These are phyloP conservation scores for Thaumetopoea pityocampa DNA, from an alignment of 1,140 invertebrate genomes.

Conservation along the genomic window DNA sequence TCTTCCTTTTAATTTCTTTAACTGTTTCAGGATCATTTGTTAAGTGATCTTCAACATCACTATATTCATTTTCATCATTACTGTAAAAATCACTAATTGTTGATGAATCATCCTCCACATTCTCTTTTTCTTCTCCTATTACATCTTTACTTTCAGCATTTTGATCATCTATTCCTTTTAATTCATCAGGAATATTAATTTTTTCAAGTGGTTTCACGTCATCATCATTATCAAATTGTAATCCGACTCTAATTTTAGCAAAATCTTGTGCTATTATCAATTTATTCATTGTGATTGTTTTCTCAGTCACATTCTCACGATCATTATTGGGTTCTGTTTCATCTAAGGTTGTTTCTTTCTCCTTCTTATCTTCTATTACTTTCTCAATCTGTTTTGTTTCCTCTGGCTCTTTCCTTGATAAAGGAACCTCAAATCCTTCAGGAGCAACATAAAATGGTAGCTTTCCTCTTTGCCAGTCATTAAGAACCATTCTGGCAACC, in stretches of 20 bases:
- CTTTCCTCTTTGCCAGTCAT: constrained; percentile 99
- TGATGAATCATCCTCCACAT: constrained; percentile 73
- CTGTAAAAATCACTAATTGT: constrained; percentile 80
- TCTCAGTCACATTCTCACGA: constrained; percentile 33
- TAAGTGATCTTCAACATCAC: constrained; percentile 69
- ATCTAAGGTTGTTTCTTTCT: constrained; percentile 26
- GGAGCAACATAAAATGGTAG: constrained; percentile 96
- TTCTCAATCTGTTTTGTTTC: constrained; percentile 24
- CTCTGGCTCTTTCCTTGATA: constrained; percentile 50
- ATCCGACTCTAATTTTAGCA: constrained; percentile 85
- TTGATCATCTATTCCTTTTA: constrained; percentile 64
- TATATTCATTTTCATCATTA: constrained; percentile 75
- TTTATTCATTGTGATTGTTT: constrained; percentile 53
- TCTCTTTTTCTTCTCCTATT: constrained; percentile 56
- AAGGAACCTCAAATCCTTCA: constrained; percentile 83
- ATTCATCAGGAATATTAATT: constrained; percentile 76
- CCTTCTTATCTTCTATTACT: constrained; percentile 26
- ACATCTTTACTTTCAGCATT: constrained; percentile 45
- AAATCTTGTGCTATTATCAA: constrained; percentile 85
- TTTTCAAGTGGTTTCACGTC: constrained; percentile 79
- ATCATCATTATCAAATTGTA: constrained; percentile 83
- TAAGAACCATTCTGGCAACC: constrained; percentile 96
- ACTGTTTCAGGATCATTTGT: constrained; percentile 71
- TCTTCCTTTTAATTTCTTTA: constrained; percentile 57
- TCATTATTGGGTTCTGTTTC: constrained; percentile 19